These are phyloP conservation scores for Thripadectes ignobilis DNA, from an alignment of 2,797 vertebrate species.

Conservation along the genomic window DNA sequence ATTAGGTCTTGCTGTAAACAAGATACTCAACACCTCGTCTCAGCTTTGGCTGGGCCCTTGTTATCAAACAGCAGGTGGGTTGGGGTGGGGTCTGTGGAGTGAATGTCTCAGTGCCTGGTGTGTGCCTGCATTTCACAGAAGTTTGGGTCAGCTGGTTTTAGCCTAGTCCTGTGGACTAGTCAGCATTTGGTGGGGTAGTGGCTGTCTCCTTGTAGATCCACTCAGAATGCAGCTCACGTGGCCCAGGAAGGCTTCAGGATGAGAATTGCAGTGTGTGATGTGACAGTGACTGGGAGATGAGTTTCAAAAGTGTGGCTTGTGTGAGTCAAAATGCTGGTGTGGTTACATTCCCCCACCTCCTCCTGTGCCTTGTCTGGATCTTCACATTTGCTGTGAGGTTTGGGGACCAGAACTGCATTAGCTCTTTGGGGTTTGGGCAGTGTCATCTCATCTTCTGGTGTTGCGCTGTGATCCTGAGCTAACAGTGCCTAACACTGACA, in stretches of 20 bases:
- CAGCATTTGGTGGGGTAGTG: too few species aligned
- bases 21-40: background rate
- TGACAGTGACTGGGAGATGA: background rate
- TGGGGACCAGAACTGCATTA: background rate
- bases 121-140: background rate
- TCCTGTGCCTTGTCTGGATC: background rate
- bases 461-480: background rate
- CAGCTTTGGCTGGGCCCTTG: background rate
- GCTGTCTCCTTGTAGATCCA: background rate
- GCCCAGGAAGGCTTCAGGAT: background rate
- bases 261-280: rapidly evolving
- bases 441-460: background rate
- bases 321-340: background rate
- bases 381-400: background rate
- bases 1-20: background rate
- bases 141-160: background rate
- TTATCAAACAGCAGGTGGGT: background rate
- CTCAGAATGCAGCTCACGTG: background rate
- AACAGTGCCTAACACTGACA: background rate
- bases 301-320: background rate
- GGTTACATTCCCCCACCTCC: rapidly evolving
- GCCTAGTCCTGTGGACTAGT: background rate
- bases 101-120: background rate
- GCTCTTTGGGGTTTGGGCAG: background rate
- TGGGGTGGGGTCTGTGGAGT: background rate